Conservation (phyloP, 2,797 vertebrate species). For the Sphaeramia orbicularis region DNA sequence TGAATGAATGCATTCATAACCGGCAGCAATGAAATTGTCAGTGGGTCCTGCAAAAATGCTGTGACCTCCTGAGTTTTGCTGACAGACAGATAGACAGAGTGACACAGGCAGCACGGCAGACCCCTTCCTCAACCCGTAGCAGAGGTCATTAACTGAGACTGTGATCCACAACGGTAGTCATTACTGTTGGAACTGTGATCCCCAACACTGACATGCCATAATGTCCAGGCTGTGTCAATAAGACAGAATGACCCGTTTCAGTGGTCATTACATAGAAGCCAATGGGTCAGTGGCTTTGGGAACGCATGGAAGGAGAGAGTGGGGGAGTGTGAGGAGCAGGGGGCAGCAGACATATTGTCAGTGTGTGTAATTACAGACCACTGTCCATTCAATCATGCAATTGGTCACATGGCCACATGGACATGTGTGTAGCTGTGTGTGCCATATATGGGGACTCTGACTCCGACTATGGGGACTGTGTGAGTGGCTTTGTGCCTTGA, state of each 20-base stretch:
- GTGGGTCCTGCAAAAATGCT: conserved; percentile 36
- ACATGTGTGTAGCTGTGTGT: conserved; percentile 44
- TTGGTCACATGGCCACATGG: conserved; percentile 31
- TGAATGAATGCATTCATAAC: conserved; percentile 62
- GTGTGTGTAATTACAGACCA: conserved; percentile 71
- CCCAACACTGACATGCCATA: conserved; percentile 56
- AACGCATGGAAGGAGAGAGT: conserved; percentile 38
- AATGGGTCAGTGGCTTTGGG: conserved; percentile 67
- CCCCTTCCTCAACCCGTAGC: conserved; percentile 40
- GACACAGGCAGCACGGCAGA: conserved; percentile 44
- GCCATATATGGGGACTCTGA: conserved; percentile 9
- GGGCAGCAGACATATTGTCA: conserved; percentile 74
- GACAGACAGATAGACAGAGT: conserved; percentile 61
- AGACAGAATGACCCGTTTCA: conserved; percentile 73
- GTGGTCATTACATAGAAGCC: conserved; percentile 69
- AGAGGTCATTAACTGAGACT: conserved; percentile 72
- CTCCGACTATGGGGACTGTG: not conserved
- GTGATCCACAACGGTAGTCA: conserved; percentile 74
- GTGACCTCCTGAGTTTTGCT: conserved; percentile 50
- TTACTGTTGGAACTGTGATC: conserved; percentile 66
- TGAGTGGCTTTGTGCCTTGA: not conserved
- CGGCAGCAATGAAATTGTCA: conserved; percentile 29
- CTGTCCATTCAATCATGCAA: conserved; percentile 59
- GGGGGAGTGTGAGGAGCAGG: conserved; percentile 43
- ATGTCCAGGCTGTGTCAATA: conserved; percentile 66